These are phyloP conservation scores for Steinernema scapterisci DNA, from an alignment of 2,888 invertebrate genomes.

Conservation along the genomic window DNA sequence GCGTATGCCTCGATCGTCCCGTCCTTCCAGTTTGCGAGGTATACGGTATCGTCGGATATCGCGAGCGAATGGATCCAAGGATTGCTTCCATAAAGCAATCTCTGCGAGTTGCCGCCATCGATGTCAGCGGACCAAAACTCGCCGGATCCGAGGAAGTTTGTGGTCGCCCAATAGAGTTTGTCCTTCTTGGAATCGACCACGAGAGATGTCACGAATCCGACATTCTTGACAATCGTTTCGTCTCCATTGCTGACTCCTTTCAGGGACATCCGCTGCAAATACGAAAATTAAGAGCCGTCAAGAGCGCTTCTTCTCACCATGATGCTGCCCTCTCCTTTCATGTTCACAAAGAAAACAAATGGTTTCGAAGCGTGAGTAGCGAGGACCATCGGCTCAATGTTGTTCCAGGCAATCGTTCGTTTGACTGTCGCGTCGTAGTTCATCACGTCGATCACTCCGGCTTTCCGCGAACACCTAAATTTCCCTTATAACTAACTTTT, in stretches of 20 bases:
- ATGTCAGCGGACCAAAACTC: slow-evolving; percentile 17
- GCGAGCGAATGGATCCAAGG: not conserved
- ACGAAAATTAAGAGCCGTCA: not conserved
- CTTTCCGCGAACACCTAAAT: slow-evolving; percentile 6
- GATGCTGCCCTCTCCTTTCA: not conserved
- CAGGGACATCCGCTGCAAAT: slow-evolving; percentile 8
- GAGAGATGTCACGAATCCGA: not conserved
- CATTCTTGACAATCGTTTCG: slow-evolving; percentile 3
- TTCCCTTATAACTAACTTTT: too few species aligned
- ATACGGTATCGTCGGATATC: not conserved
- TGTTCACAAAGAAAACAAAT: slow-evolving; percentile 41
- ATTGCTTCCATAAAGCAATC: slow-evolving; percentile 1
- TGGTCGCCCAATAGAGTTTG: slow-evolving; percentile 22
- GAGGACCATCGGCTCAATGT: slow-evolving; percentile 38
- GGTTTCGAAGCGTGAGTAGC: slow-evolving; percentile 36
- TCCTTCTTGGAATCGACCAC: not conserved
- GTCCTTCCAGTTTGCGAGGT: slow-evolving; percentile 10
- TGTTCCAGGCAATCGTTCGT: slow-evolving; percentile 39
- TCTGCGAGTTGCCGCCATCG: slow-evolving; percentile 1
- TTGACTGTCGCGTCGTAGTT: slow-evolving; percentile 30
- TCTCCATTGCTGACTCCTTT: slow-evolving; percentile 10
- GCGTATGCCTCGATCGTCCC: slow-evolving; percentile 12
- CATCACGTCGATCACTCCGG: slow-evolving; percentile 36
- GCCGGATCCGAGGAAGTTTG: not conserved
- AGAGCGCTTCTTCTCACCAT: not conserved